Evolutionary conservation across 2,113 vertebrate genomes (phyloP), one percentile per base, ranked within the genome.

Genomic region (Microcebus jonahi): DNA sequence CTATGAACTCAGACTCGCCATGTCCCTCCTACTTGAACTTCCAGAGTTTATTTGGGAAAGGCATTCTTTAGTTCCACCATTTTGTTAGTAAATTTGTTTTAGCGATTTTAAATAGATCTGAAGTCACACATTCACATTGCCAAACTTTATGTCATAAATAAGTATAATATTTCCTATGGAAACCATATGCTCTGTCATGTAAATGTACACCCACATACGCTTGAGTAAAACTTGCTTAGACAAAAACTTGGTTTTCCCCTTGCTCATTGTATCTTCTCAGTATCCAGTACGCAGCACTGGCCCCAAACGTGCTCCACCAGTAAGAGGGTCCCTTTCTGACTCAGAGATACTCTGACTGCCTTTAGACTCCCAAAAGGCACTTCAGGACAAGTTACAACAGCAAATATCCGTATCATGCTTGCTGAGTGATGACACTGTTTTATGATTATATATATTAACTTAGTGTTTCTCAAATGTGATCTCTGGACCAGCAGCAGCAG

Each of bases 1-100:
- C 80, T n/a, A 2, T 86, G 93, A 97, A 90, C 92, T 92, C 27
- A 0, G 70, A 63, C 31, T 81, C 63, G 63, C 86, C 12, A 29
- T 42, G 11, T 25, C 57, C 81, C 96, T 97, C 75, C 83, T 90
- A 87, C 89, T 93, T 87, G 94, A 97, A 90, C 93, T 88, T 82
- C 84, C 91, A 81, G 29, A 91, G 83, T 97, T 97, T 97, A 95
- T 97, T 94, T 97, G 83, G 70, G 95, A 80, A 96, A 96, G 86
- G 67, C 92, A 91, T 97, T 97, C 86, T 87, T 98, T 77, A 42
- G 29, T 76, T 76, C 71, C 31, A 67, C 59, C 70, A 85, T 94
- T 89, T 94, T 81, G 75, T 91, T 91, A 88, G 82, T 53, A 61
- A 94, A 85, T 90, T 81, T 90, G 50, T 75, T 88, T 91, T 39